Conservation (phyloP, 1,140 invertebrate genomes). For the Neelides sp. region DNA sequence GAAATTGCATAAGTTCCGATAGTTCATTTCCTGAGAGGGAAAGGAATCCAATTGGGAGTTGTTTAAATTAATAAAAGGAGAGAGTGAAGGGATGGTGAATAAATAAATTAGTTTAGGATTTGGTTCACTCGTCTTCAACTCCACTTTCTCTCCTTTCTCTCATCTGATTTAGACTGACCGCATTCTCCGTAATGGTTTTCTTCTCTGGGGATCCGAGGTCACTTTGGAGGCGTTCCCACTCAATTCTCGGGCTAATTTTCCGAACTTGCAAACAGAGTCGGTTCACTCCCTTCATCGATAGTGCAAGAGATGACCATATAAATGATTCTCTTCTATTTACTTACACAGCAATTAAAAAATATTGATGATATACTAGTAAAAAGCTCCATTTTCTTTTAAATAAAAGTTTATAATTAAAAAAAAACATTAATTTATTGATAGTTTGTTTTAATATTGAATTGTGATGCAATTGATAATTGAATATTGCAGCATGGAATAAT, state of each 20-base stretch:
- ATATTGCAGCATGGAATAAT: no score
- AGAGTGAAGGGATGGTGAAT: neutral
- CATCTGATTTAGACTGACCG: constrained; percentile 10
- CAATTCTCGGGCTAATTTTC: constrained; percentile 7
- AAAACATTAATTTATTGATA: no score
- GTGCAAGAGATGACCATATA: constrained; percentile 18
- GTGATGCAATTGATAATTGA: no score
- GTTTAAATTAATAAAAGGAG: no score
- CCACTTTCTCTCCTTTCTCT: neutral
- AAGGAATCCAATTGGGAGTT: neutral
- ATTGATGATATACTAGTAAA: no score
- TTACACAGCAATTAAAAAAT: no score
- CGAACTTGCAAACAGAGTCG: constrained; percentile 15
- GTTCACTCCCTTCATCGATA: constrained; percentile 10
- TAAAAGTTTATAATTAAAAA: no score
- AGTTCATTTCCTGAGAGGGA: no score
- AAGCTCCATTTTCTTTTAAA: no score
- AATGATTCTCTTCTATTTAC: constrained; percentile 12
- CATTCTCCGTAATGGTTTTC: neutral
- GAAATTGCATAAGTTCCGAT: no score
- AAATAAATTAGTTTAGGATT: neutral
- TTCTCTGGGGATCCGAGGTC: constrained; percentile 7
- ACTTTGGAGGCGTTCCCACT: constrained; percentile 11
- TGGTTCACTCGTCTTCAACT: neutral
- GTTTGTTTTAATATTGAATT: no score